These are phyloP conservation scores for Erpetoichthys calabaricus DNA, from an alignment of 2,797 vertebrate genomes.

Conservation along the genomic window DNA sequence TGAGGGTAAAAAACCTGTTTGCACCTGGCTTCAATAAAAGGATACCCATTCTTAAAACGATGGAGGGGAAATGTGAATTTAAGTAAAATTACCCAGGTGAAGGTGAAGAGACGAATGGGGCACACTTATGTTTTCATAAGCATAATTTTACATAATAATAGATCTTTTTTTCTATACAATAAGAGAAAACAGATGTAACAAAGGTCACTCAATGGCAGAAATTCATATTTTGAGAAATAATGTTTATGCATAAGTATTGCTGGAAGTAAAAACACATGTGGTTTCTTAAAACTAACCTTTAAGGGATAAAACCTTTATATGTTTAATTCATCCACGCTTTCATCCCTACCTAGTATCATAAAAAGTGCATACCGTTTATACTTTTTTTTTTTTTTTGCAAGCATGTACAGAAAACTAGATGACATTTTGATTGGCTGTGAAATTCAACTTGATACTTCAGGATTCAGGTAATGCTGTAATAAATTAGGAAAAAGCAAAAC, in stretches of 20 bases:
- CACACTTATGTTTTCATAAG: slow-evolving; percentile 60
- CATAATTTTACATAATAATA: slow-evolving; percentile 73
- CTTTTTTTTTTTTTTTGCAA: slow-evolving; percentile 7
- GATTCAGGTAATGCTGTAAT: too few species aligned
- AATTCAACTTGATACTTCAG: too few species aligned
- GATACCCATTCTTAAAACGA: slow-evolving; percentile 28
- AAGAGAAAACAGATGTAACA: slow-evolving; percentile 64
- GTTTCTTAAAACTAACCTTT: slow-evolving; percentile 31
- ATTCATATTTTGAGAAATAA: slow-evolving; percentile 47
- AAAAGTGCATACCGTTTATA: not conserved
- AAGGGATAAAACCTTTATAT: slow-evolving; percentile 32
- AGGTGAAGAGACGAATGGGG: slow-evolving; percentile 45
- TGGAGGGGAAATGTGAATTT: slow-evolving; percentile 40
- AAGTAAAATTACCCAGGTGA: slow-evolving; percentile 57
- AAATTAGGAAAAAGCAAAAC: too few species aligned
- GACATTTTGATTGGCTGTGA: too few species aligned
- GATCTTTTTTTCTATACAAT: slow-evolving; percentile 31
- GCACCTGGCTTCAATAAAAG: slow-evolving; percentile 60
- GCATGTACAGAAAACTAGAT: too few species aligned
- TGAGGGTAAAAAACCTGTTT: slow-evolving; percentile 29
- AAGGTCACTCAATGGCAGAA: slow-evolving; percentile 55
- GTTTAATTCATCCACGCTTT: slow-evolving; percentile 28
- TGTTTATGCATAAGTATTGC: slow-evolving; percentile 54
- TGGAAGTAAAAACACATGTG: slow-evolving; percentile 52
- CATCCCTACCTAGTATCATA: too few species aligned